Evolutionary conservation across 2,113 vertebrate species (phyloP).

Genomic region (Halcyon malimbica): DNA sequence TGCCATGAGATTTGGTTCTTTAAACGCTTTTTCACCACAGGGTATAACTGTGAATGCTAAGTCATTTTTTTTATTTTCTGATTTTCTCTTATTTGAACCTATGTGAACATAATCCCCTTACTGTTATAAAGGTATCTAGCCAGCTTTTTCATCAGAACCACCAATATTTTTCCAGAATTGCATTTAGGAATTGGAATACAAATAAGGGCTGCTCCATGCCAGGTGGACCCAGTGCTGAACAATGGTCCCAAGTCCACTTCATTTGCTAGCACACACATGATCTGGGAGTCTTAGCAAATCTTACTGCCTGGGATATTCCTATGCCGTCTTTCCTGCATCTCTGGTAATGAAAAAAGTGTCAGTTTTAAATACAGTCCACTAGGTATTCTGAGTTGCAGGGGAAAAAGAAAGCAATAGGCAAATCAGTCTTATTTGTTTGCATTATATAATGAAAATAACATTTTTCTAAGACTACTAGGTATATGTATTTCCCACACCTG

Average conservation of each 20-base stretch:
- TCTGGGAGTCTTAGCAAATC: not conserved
- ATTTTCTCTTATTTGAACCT: not conserved
- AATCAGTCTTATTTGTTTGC: not conserved
- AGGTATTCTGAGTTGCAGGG: not conserved
- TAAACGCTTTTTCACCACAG: not conserved
- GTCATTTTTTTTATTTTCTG: not conserved
- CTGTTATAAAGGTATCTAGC: not conserved
- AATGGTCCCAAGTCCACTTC: not conserved
- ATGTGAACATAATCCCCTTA: not conserved
- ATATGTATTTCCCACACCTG: not conserved
- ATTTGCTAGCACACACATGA: not conserved
- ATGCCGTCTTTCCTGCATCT: not conserved
- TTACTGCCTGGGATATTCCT: not conserved
- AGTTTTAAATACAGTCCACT: not conserved
- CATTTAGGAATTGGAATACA: not conserved
- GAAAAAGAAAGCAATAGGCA: not conserved
- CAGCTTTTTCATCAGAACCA: not conserved
- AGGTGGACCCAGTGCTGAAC: not conserved
- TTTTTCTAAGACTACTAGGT: not conserved
- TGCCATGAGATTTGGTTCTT: not conserved
- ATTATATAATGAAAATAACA: not conserved
- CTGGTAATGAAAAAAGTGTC: not conserved
- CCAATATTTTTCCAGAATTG: not conserved
- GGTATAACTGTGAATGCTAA: not conserved
- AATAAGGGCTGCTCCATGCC: not conserved